phyloP scores from a whole-genome alignment of 2,888 invertebrate species.

The Emesis castigata region DNA sequence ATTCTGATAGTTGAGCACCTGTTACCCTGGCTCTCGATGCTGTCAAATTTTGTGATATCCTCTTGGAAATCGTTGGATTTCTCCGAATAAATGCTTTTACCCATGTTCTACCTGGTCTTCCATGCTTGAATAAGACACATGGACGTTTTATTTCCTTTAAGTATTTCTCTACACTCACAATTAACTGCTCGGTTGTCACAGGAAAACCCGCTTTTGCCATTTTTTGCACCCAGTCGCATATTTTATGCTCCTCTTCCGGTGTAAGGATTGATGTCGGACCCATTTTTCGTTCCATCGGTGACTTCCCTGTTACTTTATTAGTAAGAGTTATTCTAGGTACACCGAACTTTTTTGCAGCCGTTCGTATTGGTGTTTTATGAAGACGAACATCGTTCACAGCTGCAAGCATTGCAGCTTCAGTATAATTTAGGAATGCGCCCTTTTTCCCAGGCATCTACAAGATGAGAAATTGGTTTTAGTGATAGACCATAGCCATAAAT shows the following conservation, averaged over 20 bases:
- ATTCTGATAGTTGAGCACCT: constrained; percentile 56
- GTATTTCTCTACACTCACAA: constrained; percentile 29
- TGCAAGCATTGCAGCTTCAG: constrained; percentile 58
- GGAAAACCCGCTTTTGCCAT: not conserved
- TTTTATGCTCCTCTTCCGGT: not conserved
- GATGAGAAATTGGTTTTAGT: constrained; percentile 51
- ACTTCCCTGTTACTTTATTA: constrained; percentile 65
- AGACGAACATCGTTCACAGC: constrained; percentile 63
- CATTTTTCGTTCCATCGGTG: constrained; percentile 65
- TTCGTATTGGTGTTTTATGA: constrained; percentile 63
- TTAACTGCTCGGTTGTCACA: not conserved
- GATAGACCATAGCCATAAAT: constrained; percentile 42
- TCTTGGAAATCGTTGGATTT: constrained; percentile 56
- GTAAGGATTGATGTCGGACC: constrained; percentile 61
- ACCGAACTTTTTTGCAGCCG: constrained; percentile 65
- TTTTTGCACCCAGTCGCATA: not conserved
- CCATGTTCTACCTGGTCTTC: constrained; percentile 44
- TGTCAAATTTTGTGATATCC: constrained; percentile 66
- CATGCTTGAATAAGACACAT: constrained; percentile 25
- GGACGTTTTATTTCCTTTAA: constrained; percentile 21
- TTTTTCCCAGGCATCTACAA: constrained; percentile 62
- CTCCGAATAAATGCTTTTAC: constrained; percentile 55
- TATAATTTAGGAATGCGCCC: constrained; percentile 58
- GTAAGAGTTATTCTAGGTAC: constrained; percentile 65
- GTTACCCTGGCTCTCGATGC: constrained; percentile 57